Base-by-base conservation (phyloP, 2,113 vertebrate species). In the Megaleporinus macrocephalus region DNA sequence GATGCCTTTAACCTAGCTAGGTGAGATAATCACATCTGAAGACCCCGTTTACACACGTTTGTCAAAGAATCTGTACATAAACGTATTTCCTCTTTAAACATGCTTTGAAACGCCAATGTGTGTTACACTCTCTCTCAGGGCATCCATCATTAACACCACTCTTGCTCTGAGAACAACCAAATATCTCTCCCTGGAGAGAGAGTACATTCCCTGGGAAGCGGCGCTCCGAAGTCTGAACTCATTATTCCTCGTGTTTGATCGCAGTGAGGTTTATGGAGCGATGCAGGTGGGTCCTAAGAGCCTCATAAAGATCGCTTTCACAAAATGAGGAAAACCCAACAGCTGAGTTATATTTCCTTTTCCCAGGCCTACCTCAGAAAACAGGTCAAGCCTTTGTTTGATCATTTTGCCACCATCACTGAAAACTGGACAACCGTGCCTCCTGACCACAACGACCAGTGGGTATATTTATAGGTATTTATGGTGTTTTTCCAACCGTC, bases 1-100 rank as follows among this genome's bases (percentile, higher is more conserved):
- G 98, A 99, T 0, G 92, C 96, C n/a, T 99, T 99, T 79, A 96
- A 95, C 85, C 92, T 99, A 79, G 97, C 97, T 76, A 96, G 94
- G 98, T 98, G 90, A 93, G 92, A 53, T 4, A 41, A 1, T 33
- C 61, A 9, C 15, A 51, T 3, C 0, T 74, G 1, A 9, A 18
- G 18, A 20, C 29, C 15, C 15, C 20, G 47, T 22, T 24, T 12
- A 7, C 9, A 16, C 20, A 30, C 24, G 57, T 57, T 78, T 66
- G 22, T 16, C 29, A 41, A 29, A 44, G n/a, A 16, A 68, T 47
- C 26, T 44, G 16, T 7, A 0, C n/a, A 9, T 53, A 16, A 55
- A 72, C 7, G n/a, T 41, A 24, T 47, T 57, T 30, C 36, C 26
- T 62, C 1, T 18, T 15, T 55, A 22, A 57, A 47, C 22, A 2